Conservation (phyloP, 1,140 invertebrate genomes). For the Drosophila neocordata region DNA sequence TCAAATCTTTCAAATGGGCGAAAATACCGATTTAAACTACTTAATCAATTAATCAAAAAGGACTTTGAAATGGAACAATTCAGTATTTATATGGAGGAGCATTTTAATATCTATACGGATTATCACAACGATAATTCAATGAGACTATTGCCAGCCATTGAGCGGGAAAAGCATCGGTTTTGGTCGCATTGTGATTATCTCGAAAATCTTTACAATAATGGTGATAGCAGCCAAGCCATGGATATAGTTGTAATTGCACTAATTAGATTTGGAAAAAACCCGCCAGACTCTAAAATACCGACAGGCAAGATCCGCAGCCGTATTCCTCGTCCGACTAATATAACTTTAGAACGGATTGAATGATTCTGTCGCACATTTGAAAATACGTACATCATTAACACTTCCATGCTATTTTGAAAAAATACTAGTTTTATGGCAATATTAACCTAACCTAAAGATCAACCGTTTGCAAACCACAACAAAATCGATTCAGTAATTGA, state of each 20-base stretch:
- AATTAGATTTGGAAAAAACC: constrained; percentile 15
- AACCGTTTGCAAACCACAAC: too few species aligned
- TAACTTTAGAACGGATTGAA: not conserved
- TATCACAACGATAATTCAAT: constrained; percentile 22
- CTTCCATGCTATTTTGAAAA: too few species aligned
- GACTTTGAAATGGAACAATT: constrained; percentile 15
- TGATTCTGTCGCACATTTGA: not conserved
- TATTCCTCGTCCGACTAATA: not conserved
- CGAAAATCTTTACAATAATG: constrained; percentile 34
- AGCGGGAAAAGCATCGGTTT: constrained; percentile 40
- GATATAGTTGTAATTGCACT: constrained; percentile 33
- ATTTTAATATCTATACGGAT: constrained; percentile 35
- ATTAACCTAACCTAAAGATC: too few species aligned
- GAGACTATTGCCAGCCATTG: constrained; percentile 5
- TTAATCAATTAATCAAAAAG: constrained; percentile 30
- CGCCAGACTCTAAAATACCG: not conserved
- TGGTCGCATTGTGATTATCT: constrained; percentile 47
- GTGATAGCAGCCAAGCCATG: constrained; percentile 35
- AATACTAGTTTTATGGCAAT: too few species aligned
- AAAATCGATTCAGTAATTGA: too few species aligned
- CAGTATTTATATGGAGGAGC: constrained; percentile 30
- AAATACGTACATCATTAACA: too few species aligned
- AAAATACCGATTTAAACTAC: constrained; percentile 24
- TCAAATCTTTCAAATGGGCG: not conserved
- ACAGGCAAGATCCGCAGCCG: not conserved